Base-by-base conservation (phyloP, 2,113 vertebrate genomes). In the Syngnathoides biaculeatus region DNA sequence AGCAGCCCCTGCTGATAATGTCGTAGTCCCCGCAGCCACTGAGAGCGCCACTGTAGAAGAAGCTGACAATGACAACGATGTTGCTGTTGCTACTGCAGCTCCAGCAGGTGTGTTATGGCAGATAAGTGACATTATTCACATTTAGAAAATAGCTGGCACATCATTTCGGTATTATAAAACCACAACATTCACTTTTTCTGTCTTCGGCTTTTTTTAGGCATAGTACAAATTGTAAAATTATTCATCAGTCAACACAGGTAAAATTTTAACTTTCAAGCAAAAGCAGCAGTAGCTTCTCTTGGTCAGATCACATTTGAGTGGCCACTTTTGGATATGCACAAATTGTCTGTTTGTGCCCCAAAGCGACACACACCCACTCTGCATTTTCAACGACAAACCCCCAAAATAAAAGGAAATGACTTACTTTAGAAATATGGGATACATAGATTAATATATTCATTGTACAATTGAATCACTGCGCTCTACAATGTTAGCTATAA, bases 1-100 rank as follows among this genome's bases (percentile, higher is more conserved):
- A 83, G 86, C 74, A 88, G 92, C 79, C 79, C 91, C 77, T 84
- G 92, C 42, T 86, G 90, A 53, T 59, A 84, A 87, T 74, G 57
- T 67, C 71, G 69, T 77, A 19, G 84, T 62, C 26, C 86, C 69
- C 77, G 92, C 71, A 86, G 92, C 77, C 75, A 85, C 64, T 79
- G 89, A 83, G 86, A 75, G 80, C 81, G 84, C 52, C 80, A 73
- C 7, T 88, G 86, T 63, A 86, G 90, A 43, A 79, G 90, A 74
- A 81, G 89, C 66, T 84, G 94, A 35, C 84, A 75, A 83, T 78
- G 89, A 76, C 22, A 89, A 86, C 62, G 83, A 77, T 68, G 87
- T 65, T 78, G 73, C 69, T 26, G 52, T 55, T 78, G 91, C 75
- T 84, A 93, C 75, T 90, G 87, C 11, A 38, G 82, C 74, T 61